These are phyloP conservation scores for Bufotes viridis DNA, from an alignment of 2,797 vertebrate genomes.

Conservation along the genomic window DNA sequence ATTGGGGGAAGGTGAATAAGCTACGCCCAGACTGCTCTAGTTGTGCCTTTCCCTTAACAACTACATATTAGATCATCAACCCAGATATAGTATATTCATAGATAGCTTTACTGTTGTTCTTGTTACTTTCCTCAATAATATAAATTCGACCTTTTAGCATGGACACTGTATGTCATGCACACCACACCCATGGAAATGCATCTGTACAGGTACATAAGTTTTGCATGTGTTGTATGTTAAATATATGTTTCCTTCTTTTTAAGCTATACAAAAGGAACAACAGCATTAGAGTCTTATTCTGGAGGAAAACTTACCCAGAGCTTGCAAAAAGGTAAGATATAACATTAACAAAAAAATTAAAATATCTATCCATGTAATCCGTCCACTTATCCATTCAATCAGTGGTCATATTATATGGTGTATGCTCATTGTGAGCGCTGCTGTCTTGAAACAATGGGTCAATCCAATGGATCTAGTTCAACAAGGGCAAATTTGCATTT, in stretches of 20 bases:
- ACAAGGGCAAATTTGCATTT: too few relatives aligned
- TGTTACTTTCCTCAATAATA: neutral
- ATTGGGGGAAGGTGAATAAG: neutral
- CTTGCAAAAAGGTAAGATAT: constrained; percentile 14
- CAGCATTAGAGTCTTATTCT: neutral
- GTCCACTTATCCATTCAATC: too few relatives aligned
- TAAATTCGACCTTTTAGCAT: too few relatives aligned
- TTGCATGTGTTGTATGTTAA: neutral
- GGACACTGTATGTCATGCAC: neutral
- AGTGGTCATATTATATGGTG: too few relatives aligned
- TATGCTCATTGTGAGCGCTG: too few relatives aligned
- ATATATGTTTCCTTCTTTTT: neutral
- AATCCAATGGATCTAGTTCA: too few relatives aligned
- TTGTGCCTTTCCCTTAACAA: neutral
- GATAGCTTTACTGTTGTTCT: neutral
- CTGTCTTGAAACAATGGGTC: too few relatives aligned
- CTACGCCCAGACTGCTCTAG: neutral
- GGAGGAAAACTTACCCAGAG: neutral
- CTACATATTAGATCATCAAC: neutral
- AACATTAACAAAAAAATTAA: neutral
- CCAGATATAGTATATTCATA: too few relatives aligned
- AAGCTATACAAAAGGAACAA: neutral
- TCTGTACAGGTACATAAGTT: neutral
- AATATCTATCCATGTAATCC: neutral
- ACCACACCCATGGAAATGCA: neutral